These are phyloP conservation scores for Mamestra brassicae DNA, from an alignment of 2,888 invertebrate species.

Conservation along the genomic window DNA sequence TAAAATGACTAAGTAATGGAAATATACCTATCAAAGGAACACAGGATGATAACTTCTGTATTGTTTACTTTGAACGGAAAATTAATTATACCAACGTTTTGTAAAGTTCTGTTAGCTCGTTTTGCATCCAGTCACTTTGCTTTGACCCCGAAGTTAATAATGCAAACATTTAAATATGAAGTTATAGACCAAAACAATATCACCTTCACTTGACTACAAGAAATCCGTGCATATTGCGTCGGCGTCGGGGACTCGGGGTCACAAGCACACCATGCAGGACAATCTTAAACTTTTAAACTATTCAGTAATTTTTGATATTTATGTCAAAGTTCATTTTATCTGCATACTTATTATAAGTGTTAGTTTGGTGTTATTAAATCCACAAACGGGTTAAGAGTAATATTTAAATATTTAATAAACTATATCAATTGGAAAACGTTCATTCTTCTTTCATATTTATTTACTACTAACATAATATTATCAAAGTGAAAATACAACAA, in stretches of 20 bases:
- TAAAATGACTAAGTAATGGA: conserved; percentile 22
- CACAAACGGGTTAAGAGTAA: not conserved
- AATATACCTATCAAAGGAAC: conserved; percentile 15
- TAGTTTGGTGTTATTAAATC: too few species aligned
- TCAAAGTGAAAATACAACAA: not conserved
- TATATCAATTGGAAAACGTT: not conserved
- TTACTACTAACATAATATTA: not conserved
- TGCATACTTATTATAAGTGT: too few species aligned
- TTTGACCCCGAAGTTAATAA: conserved; percentile 36
- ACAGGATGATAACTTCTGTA: not conserved
- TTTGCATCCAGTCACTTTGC: conserved; percentile 30
- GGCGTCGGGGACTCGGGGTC: conserved; percentile 3
- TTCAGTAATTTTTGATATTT: not conserved
- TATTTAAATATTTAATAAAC: not conserved
- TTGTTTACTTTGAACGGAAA: conserved; percentile 31
- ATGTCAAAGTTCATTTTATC: too few species aligned
- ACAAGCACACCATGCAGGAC: not conserved
- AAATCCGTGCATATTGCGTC: not conserved
- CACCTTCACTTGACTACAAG: conserved; percentile 17
- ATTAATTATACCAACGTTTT: conserved; percentile 24
- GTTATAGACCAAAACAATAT: conserved; percentile 13
- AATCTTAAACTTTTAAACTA: not conserved
- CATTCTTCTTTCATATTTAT: not conserved
- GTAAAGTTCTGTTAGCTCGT: conserved; percentile 4
- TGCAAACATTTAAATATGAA: conserved; percentile 24